These are phyloP conservation scores for Aphrophora alni DNA, from an alignment of 2,888 invertebrate species.

Conservation along the genomic window DNA sequence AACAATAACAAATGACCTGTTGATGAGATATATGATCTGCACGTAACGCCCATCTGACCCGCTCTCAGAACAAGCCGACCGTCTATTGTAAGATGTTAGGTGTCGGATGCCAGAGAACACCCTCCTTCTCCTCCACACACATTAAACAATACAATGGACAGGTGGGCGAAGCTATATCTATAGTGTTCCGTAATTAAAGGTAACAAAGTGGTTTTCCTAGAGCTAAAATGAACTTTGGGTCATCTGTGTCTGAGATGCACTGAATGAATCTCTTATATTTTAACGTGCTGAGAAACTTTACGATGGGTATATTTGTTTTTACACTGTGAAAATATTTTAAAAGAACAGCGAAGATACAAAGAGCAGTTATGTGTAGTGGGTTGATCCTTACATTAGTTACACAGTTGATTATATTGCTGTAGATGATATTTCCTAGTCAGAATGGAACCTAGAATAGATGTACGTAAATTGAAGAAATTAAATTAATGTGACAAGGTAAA, in stretches of 20 bases:
- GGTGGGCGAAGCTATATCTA: background rate
- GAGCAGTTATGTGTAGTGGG: no score
- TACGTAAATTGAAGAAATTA: no score
- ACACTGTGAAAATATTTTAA: no score
- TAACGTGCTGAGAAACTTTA: no score
- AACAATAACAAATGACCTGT: background rate
- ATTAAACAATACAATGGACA: slow-evolving; percentile 9
- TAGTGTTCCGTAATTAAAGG: background rate
- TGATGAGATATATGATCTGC: background rate
- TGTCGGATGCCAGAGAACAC: background rate
- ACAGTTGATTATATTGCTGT: no score
- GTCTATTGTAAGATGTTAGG: background rate
- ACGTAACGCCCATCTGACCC: background rate
- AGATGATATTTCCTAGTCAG: no score
- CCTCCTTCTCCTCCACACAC: background rate
- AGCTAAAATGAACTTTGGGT: background rate
- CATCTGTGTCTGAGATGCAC: background rate
- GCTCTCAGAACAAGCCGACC: background rate
- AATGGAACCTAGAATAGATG: no score
- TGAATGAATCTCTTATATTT: no score
- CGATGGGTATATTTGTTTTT: no score
- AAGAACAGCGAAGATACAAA: no score
- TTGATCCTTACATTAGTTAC: no score
- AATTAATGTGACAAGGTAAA: no score
- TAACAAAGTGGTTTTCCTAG: background rate